A percentile compares a stretch with the other conserved stretches of the same genome.
Evolutionary conservation across 37 sponge, comb jelly and placozoan genomes (phyloP).

Genomic region (Hexactinellida sp.): DNA sequence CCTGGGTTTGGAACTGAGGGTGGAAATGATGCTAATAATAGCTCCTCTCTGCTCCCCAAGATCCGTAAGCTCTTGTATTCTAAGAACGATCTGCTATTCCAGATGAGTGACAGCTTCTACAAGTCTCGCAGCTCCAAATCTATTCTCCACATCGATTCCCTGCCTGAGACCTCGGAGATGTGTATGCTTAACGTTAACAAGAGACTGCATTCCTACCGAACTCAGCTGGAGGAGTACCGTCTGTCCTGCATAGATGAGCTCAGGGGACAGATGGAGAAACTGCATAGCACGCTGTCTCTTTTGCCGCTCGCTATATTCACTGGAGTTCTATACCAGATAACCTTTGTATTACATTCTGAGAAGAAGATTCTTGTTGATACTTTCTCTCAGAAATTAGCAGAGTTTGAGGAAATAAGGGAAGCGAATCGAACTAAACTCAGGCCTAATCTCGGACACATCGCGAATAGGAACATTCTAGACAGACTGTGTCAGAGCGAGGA

Average conservation of each 20-base stretch:
- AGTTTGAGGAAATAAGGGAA: neutral
- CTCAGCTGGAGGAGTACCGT: conserved; percentile 62
- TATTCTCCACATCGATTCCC: neutral
- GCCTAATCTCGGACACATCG: neutral
- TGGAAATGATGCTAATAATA: conserved; percentile 35
- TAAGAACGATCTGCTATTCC: conserved; percentile 24
- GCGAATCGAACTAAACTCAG: neutral
- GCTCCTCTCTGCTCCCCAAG: conserved; percentile 41
- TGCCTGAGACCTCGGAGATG: conserved; percentile 34
- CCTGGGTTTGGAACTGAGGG: conserved; percentile 43
- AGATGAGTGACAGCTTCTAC: neutral
- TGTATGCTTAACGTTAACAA: conserved; percentile 39
- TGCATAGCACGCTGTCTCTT: neutral
- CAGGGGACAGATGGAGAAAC: neutral
- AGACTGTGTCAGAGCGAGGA: neutral
- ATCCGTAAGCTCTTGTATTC: conserved; percentile 31
- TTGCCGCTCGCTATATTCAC: neutral
- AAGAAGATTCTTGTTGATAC: neutral
- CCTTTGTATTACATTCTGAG: neutral
- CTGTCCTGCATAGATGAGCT: conserved; percentile 36
- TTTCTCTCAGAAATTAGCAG: neutral
- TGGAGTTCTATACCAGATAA: neutral
- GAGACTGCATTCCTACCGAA: conserved; percentile 40
- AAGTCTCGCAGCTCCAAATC: neutral
- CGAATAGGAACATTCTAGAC: neutral